Evolutionary conservation across 2,797 vertebrate genomes (phyloP), one percentile per base, ranked within the genome.

Genomic region (Ispidina lecontei): DNA sequence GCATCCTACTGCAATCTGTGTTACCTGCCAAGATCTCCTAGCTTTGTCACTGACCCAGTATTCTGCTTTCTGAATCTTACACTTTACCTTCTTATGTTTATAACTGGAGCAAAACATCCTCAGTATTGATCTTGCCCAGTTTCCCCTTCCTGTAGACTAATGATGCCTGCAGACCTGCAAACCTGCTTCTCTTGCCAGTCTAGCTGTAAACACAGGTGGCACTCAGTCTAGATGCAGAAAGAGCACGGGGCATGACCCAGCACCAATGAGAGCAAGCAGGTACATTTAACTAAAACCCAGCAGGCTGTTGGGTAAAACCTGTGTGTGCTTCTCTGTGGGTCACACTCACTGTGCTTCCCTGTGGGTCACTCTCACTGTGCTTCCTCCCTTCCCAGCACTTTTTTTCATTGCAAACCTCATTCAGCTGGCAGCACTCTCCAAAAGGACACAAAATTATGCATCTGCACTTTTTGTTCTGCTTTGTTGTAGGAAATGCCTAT

Each of bases 251-350:
- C 26, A 63, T 0, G 0, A 13, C 29, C 12, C n/a, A 49, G 33
- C n/a, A 71, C 15, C 47, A 4, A 1, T 0, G 3, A 67, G 56
- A 76, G 73, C 0, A 1, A 71, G 44, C 2, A 80, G n/a, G 9
- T 22, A 26, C 26, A 4, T 68, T 29, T 14, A 71, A 72, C 29
- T 28, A 69, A 70, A 81, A 46, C 21, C 33, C 20, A 72, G 3
- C 41, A 64, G 41, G 44, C 12, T 2, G 0, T 0, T 44, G 46
- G 10, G 44, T 26, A 33, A 69, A 37, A 39, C 4, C 51, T 29
- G 55, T 1, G 37, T 2, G 10, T 2, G 4, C 22, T 47, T 44
- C 35, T 46, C 33, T 11, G 12, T 6, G 23, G 52, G 39, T 26
- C 31, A 33, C 43, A 18, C 33, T 11, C 73, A 18, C 49, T 11